Conservation (phyloP, 1,140 invertebrate genomes). For the Leptinotarsa defecta region DNA sequence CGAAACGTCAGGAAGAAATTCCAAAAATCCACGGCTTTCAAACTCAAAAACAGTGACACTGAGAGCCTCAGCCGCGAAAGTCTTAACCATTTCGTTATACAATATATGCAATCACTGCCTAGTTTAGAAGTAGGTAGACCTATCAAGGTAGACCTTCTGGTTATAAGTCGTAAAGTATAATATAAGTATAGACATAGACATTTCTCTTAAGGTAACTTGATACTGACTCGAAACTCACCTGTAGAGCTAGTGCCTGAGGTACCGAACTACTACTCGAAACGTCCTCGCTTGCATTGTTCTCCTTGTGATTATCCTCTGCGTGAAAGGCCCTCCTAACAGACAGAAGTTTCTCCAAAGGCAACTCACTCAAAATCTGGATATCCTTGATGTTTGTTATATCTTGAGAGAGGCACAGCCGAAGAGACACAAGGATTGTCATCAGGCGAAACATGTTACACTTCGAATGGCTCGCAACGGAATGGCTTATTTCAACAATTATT, state of each 20-base stretch:
- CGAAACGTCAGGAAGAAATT: too few species aligned
- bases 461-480: neutral
- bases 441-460: constrained; percentile 14
- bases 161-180: too few species aligned
- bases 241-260: constrained; percentile 42
- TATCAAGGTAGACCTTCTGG: too few species aligned
- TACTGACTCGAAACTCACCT: constrained; percentile 3
- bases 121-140: too few species aligned
- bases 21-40: too few species aligned
- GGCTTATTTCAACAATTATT: constrained; percentile 13
- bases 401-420: constrained; percentile 26
- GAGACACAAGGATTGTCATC: neutral
- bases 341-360: constrained; percentile 60
- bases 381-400: constrained; percentile 45
- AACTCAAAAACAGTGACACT: too few species aligned
- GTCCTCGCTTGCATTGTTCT: constrained; percentile 20
- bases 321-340: constrained; percentile 56
- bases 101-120: too few species aligned
- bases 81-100: too few species aligned
- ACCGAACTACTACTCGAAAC: constrained; percentile 16
- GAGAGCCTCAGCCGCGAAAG: too few species aligned
- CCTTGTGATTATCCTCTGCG: constrained; percentile 23
- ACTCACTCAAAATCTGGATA: constrained; percentile 60
- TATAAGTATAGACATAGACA: too few species aligned
- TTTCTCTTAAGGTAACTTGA: too few species aligned